Evolutionary conservation across 2,113 vertebrate genomes (phyloP).

Genomic region (Uria aalge): DNA sequence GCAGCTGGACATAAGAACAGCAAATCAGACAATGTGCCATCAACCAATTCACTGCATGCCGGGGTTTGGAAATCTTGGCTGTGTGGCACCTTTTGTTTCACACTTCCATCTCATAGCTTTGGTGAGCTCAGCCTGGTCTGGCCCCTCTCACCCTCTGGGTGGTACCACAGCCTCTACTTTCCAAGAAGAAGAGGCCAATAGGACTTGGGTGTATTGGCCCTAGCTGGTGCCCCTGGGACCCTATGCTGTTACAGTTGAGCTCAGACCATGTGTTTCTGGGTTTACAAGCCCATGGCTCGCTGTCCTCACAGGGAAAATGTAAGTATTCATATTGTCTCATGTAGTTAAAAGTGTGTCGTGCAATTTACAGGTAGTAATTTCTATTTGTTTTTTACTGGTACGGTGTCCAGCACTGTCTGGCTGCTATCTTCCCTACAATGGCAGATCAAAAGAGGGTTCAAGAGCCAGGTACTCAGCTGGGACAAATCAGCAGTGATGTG

Average conservation of each 20-base stretch:
- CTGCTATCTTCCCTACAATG: background rate
- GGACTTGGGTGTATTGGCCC: fast-evolving
- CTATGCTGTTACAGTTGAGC: background rate
- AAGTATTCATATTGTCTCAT: background rate
- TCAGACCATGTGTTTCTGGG: fast-evolving
- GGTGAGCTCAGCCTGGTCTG: background rate
- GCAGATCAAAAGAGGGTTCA: background rate
- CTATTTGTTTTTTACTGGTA: background rate
- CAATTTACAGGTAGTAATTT: background rate
- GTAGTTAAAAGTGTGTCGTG: background rate
- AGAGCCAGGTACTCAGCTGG: background rate
- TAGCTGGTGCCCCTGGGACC: background rate
- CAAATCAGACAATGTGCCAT: background rate
- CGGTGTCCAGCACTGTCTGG: background rate
- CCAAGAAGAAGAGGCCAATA: background rate
- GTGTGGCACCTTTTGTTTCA: background rate
- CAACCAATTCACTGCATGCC: background rate
- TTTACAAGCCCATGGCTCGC: background rate
- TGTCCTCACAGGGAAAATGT: background rate
- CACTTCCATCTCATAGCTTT: background rate
- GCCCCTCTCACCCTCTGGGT: background rate
- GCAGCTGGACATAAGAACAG: background rate
- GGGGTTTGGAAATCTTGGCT: background rate
- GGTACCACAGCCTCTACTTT: background rate
- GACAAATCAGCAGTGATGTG: background rate